Conservation (phyloP, 2,888 invertebrate genomes). For the Latrodectus hesperus region DNA sequence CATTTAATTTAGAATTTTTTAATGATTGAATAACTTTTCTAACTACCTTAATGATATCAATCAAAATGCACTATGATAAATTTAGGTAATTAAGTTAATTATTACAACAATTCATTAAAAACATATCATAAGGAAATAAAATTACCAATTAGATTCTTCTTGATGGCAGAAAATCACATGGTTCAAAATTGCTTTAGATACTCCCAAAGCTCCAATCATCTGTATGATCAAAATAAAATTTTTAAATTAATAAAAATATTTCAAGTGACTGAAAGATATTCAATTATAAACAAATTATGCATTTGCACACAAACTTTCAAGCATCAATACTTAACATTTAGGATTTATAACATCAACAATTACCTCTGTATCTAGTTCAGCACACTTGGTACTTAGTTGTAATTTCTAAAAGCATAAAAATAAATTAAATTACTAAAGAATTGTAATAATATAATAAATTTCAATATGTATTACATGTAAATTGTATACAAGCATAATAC, state of each 20-base stretch:
- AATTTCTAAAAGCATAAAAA: conserved; percentile 46
- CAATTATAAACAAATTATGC: not conserved
- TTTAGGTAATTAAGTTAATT: too few relatives aligned
- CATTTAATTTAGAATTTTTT: too few relatives aligned
- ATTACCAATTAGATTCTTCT: conserved; percentile 92
- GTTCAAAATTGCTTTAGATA: conserved; percentile 94
- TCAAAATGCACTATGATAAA: too few relatives aligned
- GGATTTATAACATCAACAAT: not conserved
- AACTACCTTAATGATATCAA: too few relatives aligned
- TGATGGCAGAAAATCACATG: conserved; percentile 99
- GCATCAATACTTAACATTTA: not conserved
- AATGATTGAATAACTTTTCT: too few relatives aligned
- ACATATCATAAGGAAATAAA: not conserved
- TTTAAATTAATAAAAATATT: conserved; percentile 1
- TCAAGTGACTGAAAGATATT: not conserved
- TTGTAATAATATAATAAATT: too few relatives aligned
- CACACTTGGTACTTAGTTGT: conserved; percentile 75
- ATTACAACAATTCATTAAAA: too few relatives aligned
- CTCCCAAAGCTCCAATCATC: conserved; percentile 83
- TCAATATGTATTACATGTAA: too few relatives aligned
- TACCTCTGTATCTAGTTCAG: conserved; percentile 82
- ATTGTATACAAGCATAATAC: too few relatives aligned
- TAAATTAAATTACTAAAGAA: too few relatives aligned
- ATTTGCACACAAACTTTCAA: not conserved
- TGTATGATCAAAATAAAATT: not conserved